Evolutionary conservation across 2,797 vertebrate genomes (phyloP).

Genomic region (Onychomys leucogaster): DNA sequence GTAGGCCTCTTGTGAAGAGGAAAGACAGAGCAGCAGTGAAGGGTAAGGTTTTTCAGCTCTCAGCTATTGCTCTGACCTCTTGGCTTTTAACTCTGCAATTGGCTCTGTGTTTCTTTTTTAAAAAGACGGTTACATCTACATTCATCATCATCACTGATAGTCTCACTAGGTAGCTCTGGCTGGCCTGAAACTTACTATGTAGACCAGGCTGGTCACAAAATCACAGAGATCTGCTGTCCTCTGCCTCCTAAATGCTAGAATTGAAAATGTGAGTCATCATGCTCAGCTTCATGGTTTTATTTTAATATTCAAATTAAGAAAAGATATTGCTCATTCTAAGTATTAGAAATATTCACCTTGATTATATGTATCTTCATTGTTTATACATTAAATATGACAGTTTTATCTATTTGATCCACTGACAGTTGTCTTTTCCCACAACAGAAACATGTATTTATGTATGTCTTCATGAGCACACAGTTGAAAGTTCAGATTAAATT

Average conservation of each 20-base stretch:
- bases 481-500: background rate
- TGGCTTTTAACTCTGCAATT: too few relatives aligned
- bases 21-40: too few relatives aligned
- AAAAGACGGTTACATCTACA: too few relatives aligned
- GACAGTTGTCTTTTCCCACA: background rate
- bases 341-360: background rate
- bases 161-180: too few relatives aligned
- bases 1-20: too few relatives aligned
- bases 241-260: background rate
- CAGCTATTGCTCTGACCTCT: too few relatives aligned
- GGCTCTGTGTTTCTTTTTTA: too few relatives aligned
- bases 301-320: constrained; percentile 43
- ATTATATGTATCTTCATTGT: background rate
- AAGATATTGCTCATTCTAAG: background rate
- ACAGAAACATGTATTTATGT: background rate
- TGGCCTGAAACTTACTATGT: background rate
- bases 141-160: too few relatives aligned
- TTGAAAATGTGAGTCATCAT: background rate
- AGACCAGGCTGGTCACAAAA: background rate
- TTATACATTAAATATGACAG: background rate
- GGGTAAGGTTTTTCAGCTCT: too few relatives aligned
- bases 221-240: background rate
- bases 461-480: background rate
- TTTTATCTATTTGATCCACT: constrained; percentile 24
- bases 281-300: background rate